Base-by-base conservation (phyloP, 2,113 vertebrate genomes). In the Brachyhypopomus gauderio region DNA sequence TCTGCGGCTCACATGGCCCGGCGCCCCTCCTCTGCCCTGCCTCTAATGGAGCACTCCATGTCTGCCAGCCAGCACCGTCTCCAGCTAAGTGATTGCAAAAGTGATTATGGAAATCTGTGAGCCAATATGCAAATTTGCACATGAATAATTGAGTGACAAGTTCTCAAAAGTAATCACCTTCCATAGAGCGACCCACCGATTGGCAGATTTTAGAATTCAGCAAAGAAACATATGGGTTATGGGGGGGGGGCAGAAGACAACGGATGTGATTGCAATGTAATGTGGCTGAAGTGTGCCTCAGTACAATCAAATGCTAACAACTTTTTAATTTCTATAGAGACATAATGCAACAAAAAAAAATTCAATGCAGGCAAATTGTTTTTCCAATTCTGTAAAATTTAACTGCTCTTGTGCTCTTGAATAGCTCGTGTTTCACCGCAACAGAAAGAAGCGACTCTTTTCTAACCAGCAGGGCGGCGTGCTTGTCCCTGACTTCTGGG, bases 41-140 rank as follows among this genome's bases (percentile, higher is more conserved):
- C 56, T 78, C n/a, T 88, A 81, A 88, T 83, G 76, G 75, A 38
- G 34, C 64, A 66, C 79, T 88, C 64, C 25, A 82, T 38, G 73
- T 72, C 72, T 52, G 1, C 41, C 22, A 73, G 30, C 55, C 67
- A 60, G 71, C 72, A 23, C 64, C 36, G 59, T 22, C 63, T 38
- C 56, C 23, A 34, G 12, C 59, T 66, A 79, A 81, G 83, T 83
- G 85, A 85, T 79, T 85, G 85, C 70, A 82, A 27, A 84, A 82
- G 64, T 73, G 36, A 87, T 76, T 62, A 60, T 19, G 62, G 71
- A 82, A 77, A 85, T 79, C 62, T 38, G n/a, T 38, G 19, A 45
- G 30, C 52, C 72, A 77, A 81, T 56, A 73, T 34, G 48, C 36
- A 62, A 73, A 73, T 73, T 73, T n/a, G n/a, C n/a, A n/a, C 41